phyloP scores from a whole-genome alignment of 2,888 invertebrate species.

The Subacronicta megacephala region DNA sequence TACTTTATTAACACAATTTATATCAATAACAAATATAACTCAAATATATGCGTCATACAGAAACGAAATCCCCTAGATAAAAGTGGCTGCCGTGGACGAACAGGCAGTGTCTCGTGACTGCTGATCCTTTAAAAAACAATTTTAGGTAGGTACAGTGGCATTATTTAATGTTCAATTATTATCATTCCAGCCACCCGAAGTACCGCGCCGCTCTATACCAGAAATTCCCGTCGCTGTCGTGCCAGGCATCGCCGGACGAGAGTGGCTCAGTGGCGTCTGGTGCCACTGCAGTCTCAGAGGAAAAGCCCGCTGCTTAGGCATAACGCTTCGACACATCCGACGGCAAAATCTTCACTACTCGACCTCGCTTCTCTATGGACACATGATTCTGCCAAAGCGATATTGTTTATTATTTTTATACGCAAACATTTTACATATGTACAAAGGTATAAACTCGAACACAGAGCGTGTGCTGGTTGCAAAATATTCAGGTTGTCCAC shows the following conservation, averaged over 20 bases:
- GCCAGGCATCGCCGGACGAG: slow-evolving; percentile 90
- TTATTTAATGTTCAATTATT: no score
- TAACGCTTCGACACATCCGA: slow-evolving; percentile 18
- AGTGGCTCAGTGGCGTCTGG: slow-evolving; percentile 92
- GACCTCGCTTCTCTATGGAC: slow-evolving; percentile 64
- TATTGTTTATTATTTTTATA: slow-evolving; percentile 87
- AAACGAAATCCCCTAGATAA: no score
- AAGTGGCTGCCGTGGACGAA: no score
- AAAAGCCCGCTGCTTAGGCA: slow-evolving; percentile 90
- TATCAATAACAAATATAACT: no score
- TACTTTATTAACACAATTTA: neutral
- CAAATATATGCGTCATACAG: no score
- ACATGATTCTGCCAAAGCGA: slow-evolving; percentile 79
- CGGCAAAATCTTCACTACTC: slow-evolving; percentile 43
- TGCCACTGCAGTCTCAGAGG: slow-evolving; percentile 91
- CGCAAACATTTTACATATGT: slow-evolving; percentile 80
- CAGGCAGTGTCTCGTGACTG: no score
- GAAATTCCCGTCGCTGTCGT: slow-evolving; percentile 94
- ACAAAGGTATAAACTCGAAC: slow-evolving; percentile 84
- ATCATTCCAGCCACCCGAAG: slow-evolving; percentile 92
- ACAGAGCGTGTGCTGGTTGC: slow-evolving; percentile 81
- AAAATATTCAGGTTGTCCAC: slow-evolving; percentile 76
- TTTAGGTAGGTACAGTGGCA: no score
- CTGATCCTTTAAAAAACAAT: no score
- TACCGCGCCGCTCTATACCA: slow-evolving; percentile 93